Evolutionary conservation across 2,113 vertebrate genomes (phyloP), one percentile per base, ranked within the genome.

Genomic region (Dermatemys mawii): DNA sequence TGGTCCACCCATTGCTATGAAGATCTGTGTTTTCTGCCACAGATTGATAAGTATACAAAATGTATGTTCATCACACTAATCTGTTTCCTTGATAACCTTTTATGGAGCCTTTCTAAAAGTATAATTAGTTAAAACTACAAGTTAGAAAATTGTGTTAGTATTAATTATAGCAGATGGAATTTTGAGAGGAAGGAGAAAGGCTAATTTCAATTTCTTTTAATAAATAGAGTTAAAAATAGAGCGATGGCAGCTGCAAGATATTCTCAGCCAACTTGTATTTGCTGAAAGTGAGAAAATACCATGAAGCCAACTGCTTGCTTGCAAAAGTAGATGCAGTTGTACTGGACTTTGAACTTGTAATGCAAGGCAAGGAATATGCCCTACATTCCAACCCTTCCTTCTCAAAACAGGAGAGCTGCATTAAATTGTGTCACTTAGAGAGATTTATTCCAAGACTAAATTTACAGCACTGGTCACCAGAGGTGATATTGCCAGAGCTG

Each of bases 121-220:
- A 93, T 38, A 93, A 86, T 93, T 55, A 93, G 86, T 85, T 93
- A 88, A 94, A 95, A 93, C 87, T 90, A 93, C 88, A 94, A 96
- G 87, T 85, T 91, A 90, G 90, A 94, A 86, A 96, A 96, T 86
- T 5, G 0, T 95, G 95, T 95, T 97, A 97, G 96, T 97, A 98
- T 96, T 97, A 97, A 97, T 97, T 97, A 90, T 78, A 92, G 94
- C 97, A 97, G 96, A 97, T 97, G 96, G 96, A 96, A 97, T 90
- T 97, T 89, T 90, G 91, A 97, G 89, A 89, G 75, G 87, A 96
- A 97, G 85, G 38, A 95, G 93, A 96, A 95, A 96, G 54, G 78
- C 81, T 97, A 94, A 95, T 95, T 98, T 97, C 81, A 96, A 95
- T 89, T 95, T 91, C 90, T 94, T 95, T 89, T 95, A 95, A 94